phyloP scores from a whole-genome alignment of 2,113 vertebrate genomes.

The Lota lota region DNA sequence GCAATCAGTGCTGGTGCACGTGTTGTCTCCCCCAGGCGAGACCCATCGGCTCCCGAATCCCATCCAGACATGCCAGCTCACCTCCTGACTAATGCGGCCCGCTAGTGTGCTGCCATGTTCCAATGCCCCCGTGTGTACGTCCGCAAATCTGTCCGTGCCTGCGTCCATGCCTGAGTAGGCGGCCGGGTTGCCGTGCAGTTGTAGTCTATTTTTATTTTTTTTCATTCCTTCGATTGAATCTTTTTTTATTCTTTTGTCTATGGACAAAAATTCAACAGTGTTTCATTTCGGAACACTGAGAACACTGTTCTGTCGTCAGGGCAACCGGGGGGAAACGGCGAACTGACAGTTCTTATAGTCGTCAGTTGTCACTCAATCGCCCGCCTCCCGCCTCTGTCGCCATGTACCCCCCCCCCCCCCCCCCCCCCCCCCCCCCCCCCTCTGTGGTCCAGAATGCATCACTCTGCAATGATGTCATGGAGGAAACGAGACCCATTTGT shows the following conservation, averaged over 20 bases:
- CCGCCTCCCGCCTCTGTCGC: constrained; percentile 16
- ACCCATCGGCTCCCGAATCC: too few species aligned
- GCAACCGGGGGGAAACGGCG: constrained; percentile 37
- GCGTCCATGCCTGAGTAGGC: not conserved
- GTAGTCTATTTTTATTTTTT: not conserved
- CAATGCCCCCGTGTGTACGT: not conserved
- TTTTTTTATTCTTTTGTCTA: constrained; percentile 9
- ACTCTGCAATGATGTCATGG: constrained; percentile 63
- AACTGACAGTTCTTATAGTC: constrained; percentile 52
- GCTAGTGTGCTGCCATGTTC: not conserved
- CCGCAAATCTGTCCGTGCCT: not conserved
- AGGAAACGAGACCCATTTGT: constrained; percentile 45
- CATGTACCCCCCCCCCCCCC: constrained; percentile 22
- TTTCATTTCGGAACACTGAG: constrained; percentile 36
- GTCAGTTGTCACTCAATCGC: constrained; percentile 52
- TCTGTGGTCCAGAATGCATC: constrained; percentile 46
- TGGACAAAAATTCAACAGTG: not conserved
- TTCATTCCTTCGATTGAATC: constrained; percentile 27
- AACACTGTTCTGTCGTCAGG: constrained; percentile 37
- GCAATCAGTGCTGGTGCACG: too few species aligned
- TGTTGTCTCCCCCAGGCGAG: too few species aligned
- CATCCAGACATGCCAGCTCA: too few species aligned
- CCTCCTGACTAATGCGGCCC: too few species aligned
- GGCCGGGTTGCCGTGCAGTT: not conserved
- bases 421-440: constrained; percentile 28